Evolutionary conservation across 2,113 vertebrate genomes (phyloP), one percentile per base, ranked within the genome.

Genomic region (Pomatorhinus ruficollis): DNA sequence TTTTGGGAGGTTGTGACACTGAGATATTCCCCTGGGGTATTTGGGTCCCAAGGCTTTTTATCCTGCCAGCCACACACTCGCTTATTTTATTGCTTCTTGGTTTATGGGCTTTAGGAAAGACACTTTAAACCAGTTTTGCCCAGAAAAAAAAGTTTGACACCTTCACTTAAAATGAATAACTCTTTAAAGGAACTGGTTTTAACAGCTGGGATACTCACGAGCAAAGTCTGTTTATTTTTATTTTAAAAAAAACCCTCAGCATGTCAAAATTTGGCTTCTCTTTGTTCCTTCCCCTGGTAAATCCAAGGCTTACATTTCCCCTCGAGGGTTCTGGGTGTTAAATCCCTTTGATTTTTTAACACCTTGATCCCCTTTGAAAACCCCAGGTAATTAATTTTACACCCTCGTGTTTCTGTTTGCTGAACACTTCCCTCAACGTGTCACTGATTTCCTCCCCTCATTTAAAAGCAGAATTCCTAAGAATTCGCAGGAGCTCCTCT

Each of bases 291-390:
- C 37, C 31, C 14, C 12, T 35, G 30, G 66, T 69, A 94, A 97
- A 85, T 52, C 30, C 83, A 66, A 80, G 76, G 35, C 50, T 92
- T 74, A 33, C 21, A 47, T 88, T 90, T 88, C 33, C 40, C 66
- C 89, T 16, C 1, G 0, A 59, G 87, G 63, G 47, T 11, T 40
- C 39, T 78, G n/a, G 63, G 44, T 77, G 64, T 24, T 83, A 66
- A 94, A 21, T 44, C 63, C 39, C 66, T 93, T 91, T 90, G 87
- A 74, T 87, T 87, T 83, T 83, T 91, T 65, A 53, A 70, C 74
- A 74, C 75, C 79, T 72, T 47, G n/a, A 65, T 83, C 37, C 61
- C 37, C 54, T 95, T 87, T 80, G 82, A 90, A 80, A 83, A 77
- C 42, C 35, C 39, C 61, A 72, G 45, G 39, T 52, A 35, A 87